Percentiles rank a stretch among this genome's conserved stretches.
Conservation (phyloP, 2,113 vertebrate species). For the Oxyruncus cristatus region DNA sequence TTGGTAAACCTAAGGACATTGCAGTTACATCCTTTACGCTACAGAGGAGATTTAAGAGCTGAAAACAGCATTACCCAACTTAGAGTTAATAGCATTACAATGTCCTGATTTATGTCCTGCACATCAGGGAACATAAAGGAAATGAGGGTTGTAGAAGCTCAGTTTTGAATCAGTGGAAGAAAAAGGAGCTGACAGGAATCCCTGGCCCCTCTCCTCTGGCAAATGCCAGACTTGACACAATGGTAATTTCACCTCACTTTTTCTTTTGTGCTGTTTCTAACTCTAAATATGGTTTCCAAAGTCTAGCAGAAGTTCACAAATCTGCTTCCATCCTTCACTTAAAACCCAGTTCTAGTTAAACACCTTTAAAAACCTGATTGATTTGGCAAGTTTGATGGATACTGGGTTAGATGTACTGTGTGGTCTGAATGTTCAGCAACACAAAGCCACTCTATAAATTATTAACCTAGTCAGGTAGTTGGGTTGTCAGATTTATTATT, state of each 20-base stretch:
- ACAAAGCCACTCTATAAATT: background rate
- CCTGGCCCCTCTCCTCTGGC: background rate
- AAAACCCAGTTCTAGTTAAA: background rate
- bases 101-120: background rate
- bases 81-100: background rate
- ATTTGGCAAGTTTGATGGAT: background rate
- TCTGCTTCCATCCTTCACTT: background rate
- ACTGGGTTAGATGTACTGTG: background rate
- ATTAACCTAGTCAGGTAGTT: background rate
- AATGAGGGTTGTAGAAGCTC: background rate
- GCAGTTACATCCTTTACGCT: background rate
- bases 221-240: background rate
- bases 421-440: background rate
- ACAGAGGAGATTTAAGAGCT: background rate
- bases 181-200: background rate
- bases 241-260: background rate
- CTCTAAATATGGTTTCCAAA: background rate
- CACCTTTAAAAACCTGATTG: background rate
- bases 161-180: background rate
- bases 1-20: background rate
- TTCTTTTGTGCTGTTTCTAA: background rate
- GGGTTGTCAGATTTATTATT: background rate
- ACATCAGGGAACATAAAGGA: background rate
- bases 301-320: background rate
- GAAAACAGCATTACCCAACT: background rate